phyloP scores from a whole-genome alignment of 64 coral and sea anemone genomes.

The Exaiptasia diaphana region DNA sequence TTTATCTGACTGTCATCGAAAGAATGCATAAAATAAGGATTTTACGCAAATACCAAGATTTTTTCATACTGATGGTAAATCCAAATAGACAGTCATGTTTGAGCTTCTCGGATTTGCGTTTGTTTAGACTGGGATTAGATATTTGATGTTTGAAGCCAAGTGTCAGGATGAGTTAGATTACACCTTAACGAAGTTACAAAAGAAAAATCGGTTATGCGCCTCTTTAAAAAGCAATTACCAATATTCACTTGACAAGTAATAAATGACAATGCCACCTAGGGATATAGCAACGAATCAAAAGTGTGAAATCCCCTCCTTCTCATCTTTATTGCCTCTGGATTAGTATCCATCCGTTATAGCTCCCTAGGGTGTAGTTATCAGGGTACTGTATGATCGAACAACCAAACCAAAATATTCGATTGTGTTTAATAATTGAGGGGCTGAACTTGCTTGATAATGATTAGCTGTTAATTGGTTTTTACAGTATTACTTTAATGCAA shows the following conservation, averaged over 20 bases:
- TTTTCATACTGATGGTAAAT: no score
- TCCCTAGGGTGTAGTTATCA: background rate
- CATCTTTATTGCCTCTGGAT: no score
- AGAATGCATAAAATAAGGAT: no score
- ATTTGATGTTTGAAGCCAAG: no score
- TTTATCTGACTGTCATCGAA: background rate
- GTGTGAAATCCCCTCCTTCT: no score
- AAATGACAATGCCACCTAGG: background rate
- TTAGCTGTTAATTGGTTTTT: background rate
- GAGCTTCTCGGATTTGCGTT: no score
- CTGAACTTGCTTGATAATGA: background rate
- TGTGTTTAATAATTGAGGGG: background rate
- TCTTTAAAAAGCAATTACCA: background rate
- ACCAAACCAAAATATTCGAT: background rate
- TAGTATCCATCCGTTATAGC: background rate
- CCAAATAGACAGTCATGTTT: no score
- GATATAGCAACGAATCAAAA: no score
- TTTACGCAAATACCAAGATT: no score
- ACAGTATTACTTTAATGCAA: background rate
- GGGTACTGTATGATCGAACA: background rate
- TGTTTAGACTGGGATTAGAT: no score
- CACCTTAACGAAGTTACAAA: no score
- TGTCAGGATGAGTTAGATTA: no score
- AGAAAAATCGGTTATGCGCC: background rate
- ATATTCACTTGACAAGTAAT: background rate